Base-by-base conservation (phyloP, 1,140 invertebrate genomes). In the Drosophila leontia region DNA sequence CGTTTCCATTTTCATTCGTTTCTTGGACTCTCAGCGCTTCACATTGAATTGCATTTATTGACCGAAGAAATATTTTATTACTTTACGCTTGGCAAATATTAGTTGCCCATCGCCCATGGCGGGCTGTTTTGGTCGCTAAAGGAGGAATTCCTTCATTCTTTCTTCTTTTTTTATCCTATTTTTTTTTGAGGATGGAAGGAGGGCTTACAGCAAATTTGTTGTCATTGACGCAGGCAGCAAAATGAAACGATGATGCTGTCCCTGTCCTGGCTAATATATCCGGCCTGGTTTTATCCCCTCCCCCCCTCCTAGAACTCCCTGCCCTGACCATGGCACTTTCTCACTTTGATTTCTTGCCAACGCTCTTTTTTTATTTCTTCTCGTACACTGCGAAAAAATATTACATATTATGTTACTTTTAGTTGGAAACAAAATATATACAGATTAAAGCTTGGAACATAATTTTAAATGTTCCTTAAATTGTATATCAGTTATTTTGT, bases 61-160 rank as follows among this genome's bases (percentile, higher is more conserved):
- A 86, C 70, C 83, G 34, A 86, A 56, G 79, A 79, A 82, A 86
- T 86, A 86, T 86, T 86, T 86, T 86, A 86, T 86, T 86, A 86
- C 83, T 86, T 82, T 86, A 87, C 83, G 79, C 83, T 86, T 86
- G 82, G 83, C 83, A 86, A 86, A 86, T 86, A 87, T 86, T 87
- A 74, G 78, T 87, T 59, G 68, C 61, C 78, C 75, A 78, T 81
- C 64, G 64, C 64, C 64, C 61, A 78, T 48, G 57, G 69, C 41
- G 35, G 19, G 29, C 17, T 42, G 29, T 59, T 61, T 61, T 51
- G 45, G 59, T 37, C 15, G 32, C 17, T 23, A 6, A 23, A 23
- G 19, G 32, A 39, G 35, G 39, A 62, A 44, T 65, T 60, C 35
- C 17, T 60, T 32, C 15, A 11, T 44, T 19, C 15, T 42, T 44